Conservation (phyloP, 2,113 vertebrate genomes). For the Oostethus manadensis region DNA sequence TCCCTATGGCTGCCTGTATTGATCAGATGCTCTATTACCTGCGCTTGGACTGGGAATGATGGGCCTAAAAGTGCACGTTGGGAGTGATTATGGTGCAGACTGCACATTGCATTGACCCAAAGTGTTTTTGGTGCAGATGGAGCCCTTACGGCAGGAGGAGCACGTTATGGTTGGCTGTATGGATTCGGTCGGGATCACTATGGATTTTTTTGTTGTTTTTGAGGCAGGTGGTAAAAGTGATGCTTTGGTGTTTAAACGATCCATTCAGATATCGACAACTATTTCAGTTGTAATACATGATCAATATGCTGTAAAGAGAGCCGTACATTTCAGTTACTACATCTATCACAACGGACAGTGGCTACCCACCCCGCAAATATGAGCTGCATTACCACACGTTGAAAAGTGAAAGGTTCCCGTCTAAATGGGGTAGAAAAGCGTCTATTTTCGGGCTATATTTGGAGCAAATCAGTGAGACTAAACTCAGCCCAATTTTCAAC, state of each 20-base stretch:
- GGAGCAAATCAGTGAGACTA: too few species aligned
- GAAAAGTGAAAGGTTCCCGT: too few species aligned
- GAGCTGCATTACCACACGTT: too few species aligned
- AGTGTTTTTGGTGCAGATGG: constrained; percentile 38
- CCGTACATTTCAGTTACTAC: not conserved
- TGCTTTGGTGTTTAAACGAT: constrained; percentile 14
- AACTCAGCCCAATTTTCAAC: too few species aligned
- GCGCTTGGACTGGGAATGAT: constrained; percentile 19
- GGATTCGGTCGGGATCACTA: constrained; percentile 28
- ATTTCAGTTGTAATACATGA: not conserved
- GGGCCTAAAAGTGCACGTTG: constrained; percentile 18
- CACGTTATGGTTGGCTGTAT: constrained; percentile 25
- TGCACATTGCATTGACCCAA: constrained; percentile 63
- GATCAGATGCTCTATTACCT: constrained; percentile 67
- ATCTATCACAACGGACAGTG: not conserved
- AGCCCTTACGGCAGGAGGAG: constrained; percentile 22
- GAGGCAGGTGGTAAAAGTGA: constrained; percentile 5
- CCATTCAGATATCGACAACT: constrained; percentile 3
- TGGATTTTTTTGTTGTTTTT: constrained; percentile 21
- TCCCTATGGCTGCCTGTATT: constrained; percentile 64
- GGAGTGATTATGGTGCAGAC: constrained; percentile 43
- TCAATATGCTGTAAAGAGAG: constrained; percentile 7
- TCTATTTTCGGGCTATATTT: too few species aligned
- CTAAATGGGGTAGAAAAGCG: too few species aligned
- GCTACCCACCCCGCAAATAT: too few species aligned